Conservation (phyloP, 2,797 vertebrate genomes). For the Chaenodraco wilsoni region DNA sequence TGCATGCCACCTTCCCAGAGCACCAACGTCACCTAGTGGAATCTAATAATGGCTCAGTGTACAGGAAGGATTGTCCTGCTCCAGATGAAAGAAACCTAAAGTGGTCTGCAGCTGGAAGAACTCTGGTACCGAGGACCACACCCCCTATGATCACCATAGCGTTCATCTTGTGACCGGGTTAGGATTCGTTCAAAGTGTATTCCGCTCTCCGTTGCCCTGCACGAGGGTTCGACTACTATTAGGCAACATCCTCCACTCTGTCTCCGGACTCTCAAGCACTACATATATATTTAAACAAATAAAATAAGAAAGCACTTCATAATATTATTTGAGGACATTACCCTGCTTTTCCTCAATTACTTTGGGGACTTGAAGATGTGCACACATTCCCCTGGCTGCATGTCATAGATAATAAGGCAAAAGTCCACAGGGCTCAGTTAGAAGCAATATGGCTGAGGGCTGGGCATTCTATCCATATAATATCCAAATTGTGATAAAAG, state of each 20-base stretch:
- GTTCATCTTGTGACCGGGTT: not conserved
- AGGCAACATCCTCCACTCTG: too few relatives aligned
- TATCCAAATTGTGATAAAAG: too few relatives aligned
- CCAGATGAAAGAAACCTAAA: not conserved
- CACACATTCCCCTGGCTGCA: not conserved
- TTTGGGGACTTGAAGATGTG: not conserved
- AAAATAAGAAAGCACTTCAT: not conserved
- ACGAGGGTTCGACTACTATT: too few relatives aligned
- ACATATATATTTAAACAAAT: too few relatives aligned
- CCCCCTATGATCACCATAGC: not conserved
- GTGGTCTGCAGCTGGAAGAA: not conserved
- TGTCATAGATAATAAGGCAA: constrained; percentile 21
- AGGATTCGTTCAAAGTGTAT: not conserved
- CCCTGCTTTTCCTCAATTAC: not conserved
- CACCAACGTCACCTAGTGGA: constrained; percentile 30
- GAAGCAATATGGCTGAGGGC: constrained; percentile 6
- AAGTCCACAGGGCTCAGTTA: constrained; percentile 12
- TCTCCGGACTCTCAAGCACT: too few relatives aligned
- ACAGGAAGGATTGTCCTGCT: constrained; percentile 11
- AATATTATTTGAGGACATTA: not conserved
- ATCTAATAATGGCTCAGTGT: constrained; percentile 24
- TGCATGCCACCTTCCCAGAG: constrained; percentile 14
- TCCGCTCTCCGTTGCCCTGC: too few relatives aligned
- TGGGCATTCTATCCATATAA: not conserved
- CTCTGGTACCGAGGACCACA: not conserved